Base-by-base conservation (phyloP, 2,888 invertebrate species). In the Malthinus seriepunctatus region DNA sequence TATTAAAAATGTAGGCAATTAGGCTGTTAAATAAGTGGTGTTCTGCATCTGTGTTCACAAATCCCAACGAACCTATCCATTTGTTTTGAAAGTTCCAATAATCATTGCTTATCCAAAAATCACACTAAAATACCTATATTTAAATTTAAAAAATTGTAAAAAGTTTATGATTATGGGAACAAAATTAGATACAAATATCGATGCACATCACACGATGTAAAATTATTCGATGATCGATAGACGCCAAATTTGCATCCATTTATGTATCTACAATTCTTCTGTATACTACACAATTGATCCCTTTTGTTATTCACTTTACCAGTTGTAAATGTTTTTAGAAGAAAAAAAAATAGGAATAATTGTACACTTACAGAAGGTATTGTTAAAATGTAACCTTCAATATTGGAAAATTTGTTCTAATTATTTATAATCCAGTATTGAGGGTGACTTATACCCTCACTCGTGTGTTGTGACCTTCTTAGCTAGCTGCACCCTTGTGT, bases 101-200 rank as follows among this genome's bases (percentile, higher is more conserved):
- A 71, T 9, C 15, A n/a, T 42, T 42, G 23, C 65, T 67, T 67
- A 74, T 77, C 72, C 72, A 73, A 72, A 72, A 73, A 78, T 74
- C 74, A 73, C 74, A 49, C 12, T n/a, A 10, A 10, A 42, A 42
- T 42, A n/a, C n/a, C n/a, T n/a, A 14, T 42, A 42, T 42, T 23
- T 42, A 42, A 42, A 12, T 14, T 38, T 38, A 38, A 42, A 14
- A 42, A 15, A 42, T 42, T 42, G 39, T 42, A 42, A 42, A 42
- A 42, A 15, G 39, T 42, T 23, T 14, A 42, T 42, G 39, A 42
- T 42, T 42, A 42, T 15, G 39, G 39, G 39, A 42, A 23, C 39
- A 42, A 42, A 3, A 5, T 23, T 23, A 23, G 23, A 23, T 23
- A 42, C 39, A 42, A 42, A 42, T n/a, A 23, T 42, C 14, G 39